Conservation (phyloP, 2,888 invertebrate genomes). For the Eupeodes luniger region DNA sequence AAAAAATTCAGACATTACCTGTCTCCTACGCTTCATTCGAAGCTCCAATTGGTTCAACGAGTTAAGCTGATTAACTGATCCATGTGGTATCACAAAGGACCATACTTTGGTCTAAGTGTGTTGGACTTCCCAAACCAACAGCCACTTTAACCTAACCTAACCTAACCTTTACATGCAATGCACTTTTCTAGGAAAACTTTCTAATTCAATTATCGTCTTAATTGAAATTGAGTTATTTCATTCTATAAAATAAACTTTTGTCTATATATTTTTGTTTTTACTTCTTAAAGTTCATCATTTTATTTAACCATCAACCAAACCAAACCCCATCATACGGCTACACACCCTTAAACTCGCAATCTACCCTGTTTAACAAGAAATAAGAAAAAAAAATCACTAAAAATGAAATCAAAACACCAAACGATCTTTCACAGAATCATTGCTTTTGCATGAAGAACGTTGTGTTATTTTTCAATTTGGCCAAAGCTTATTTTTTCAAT, state of each 20-base stretch:
- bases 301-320: not conserved
- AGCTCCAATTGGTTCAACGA: no score
- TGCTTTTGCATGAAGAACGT: conserved; percentile 18
- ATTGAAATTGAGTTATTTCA: conserved; percentile 6
- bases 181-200: conserved; percentile 9
- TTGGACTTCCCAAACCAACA: no score
- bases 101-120: no score
- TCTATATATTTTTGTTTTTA: no score
- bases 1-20: no score
- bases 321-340: not conserved
- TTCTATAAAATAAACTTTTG: not conserved
- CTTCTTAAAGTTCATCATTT: not conserved
- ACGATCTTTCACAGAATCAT: conserved; percentile 49
- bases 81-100: no score
- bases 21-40: no score
- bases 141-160: no score
- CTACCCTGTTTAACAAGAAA: not conserved
- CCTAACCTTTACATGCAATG: not conserved
- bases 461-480: conserved; percentile 74
- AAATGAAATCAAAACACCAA: conserved; percentile 53
- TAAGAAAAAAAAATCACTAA: not conserved
- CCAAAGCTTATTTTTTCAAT: conserved; percentile 70
- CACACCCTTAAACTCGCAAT: conserved; percentile 9
- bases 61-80: no score
- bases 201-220: not conserved